Base-by-base conservation (phyloP, 2,888 invertebrate species). In the Troglohyphantes excavatus region DNA sequence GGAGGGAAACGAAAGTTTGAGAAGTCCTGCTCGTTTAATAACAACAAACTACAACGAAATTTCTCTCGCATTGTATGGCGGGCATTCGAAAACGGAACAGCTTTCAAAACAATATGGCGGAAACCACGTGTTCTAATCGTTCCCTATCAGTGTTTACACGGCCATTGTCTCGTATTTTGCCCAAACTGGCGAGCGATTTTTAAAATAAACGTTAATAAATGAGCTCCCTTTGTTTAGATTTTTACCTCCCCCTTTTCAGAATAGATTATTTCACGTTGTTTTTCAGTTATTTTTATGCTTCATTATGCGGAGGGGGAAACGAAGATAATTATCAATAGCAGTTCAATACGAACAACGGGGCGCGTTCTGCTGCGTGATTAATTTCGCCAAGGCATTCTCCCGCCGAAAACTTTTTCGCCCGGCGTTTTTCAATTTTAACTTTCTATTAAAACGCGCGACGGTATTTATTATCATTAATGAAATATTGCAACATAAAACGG, bases 401-500 rank as follows among this genome's bases (percentile, higher is more conserved):
- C 39, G 21, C 63, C 23, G 26, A 70, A 76, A 82, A 89, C 82
- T 89, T 89, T 89, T 89, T 89, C 82, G 82, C 82, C 76, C 33
- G 53, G 76, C 63, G 88, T 89, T 89, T 89, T 89, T 89, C 88
- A 89, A 89, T 89, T 89, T 89, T 82, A 89, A 89, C 82, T 89
- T 89, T 75, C 88, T 83, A 89, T 89, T 89, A 89, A 89, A 89
- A 82, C 65, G 27, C 67, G 88, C 88, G 88, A 89, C 88, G 82
- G 88, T 89, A 89, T 89, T 89, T 89, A 89, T 89, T 89, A 89
- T 89, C 82, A 89, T 89, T 89, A 89, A 89, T 89, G 88, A 89
- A 89, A 89, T 89, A 89, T 89, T 82, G 88, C 88, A 82, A 82
- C 88, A 89, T 89, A 89, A 89, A 89, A 89, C 88, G 88, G 82